Evolutionary conservation across 2,797 vertebrate species (phyloP), one percentile per base, ranked within the genome.

Genomic region (Morelia viridis): DNA sequence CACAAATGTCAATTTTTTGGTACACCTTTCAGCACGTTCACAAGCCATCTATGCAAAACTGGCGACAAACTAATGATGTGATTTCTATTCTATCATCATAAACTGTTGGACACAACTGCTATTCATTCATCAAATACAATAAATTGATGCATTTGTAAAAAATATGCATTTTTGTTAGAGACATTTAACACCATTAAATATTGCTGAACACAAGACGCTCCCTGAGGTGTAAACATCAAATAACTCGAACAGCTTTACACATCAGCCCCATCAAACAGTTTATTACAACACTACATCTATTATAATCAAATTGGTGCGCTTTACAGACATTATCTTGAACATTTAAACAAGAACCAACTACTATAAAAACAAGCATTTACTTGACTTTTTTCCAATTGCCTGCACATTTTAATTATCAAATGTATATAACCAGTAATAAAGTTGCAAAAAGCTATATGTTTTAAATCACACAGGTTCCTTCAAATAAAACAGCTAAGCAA

Each of bases 261-360:
- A 98, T 98, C 98, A 98, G 98, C 98, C 98, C 98, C 98, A 98
- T 98, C 98, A 98, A 99, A 99, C 98, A 98, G 98, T 99, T 99
- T 99, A 99, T 99, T 99, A 99, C 99, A 99, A 99, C 98, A 99
- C 98, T 98, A 98, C 98, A 98, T 98, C 98, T 98, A 99, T 96
- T 98, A 98, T 98, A 98, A 99, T 99, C 98, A 98, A 98, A 98
- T 98, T 98, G 98, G 98, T 98, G 97, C 99, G 98, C 98, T 98
- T 98, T 98, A 99, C 98, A 99, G 98, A 99, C 98, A 99, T 98
- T 97, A 98, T 98, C 97, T 98, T 98, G 97, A 98, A 98, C 97
- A 98, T 97, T 97, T 98, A 97, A 98, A 98, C 97, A 98, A 98
- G 97, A 98, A 98, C 97, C 98, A 98, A 98, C 98, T 98, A 98